Evolutionary conservation across 2,113 vertebrate species (phyloP).

Genomic region (Colius striatus): DNA sequence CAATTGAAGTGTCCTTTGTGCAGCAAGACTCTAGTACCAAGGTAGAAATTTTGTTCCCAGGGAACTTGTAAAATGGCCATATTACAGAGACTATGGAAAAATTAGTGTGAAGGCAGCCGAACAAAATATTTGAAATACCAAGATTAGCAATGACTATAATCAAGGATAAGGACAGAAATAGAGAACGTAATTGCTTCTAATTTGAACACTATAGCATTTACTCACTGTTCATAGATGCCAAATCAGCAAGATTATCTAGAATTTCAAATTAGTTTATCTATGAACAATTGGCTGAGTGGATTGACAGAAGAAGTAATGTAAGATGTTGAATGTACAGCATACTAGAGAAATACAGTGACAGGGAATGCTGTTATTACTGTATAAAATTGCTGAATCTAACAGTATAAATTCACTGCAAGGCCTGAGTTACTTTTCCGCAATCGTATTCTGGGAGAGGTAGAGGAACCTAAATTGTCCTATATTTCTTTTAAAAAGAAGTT

Average conservation of each 20-base stretch:
- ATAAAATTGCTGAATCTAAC: not conserved
- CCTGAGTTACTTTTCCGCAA: not conserved
- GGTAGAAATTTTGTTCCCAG: not conserved
- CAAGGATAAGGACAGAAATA: not conserved
- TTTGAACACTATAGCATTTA: not conserved
- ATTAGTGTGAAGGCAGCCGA: not conserved
- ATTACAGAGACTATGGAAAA: not conserved
- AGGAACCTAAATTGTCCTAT: not conserved
- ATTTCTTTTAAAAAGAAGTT: not conserved
- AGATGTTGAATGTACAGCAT: not conserved
- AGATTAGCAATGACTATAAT: not conserved
- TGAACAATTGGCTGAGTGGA: not conserved
- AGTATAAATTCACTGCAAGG: not conserved
- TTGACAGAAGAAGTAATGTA: not conserved
- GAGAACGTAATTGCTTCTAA: not conserved
- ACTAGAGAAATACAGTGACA: not conserved
- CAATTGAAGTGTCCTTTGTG: not conserved
- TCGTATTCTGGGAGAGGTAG: not conserved
- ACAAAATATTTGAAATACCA: constrained; percentile 16
- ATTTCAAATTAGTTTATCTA: not conserved
- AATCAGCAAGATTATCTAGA: not conserved
- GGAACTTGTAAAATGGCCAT: not conserved
- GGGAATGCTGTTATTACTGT: not conserved
- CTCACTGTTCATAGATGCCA: not conserved
- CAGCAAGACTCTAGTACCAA: not conserved